A percentile compares a stretch with the other conserved stretches of the same genome.
Evolutionary conservation across 2,888 invertebrate species (phyloP).

Genomic region (Embidobia sp.): DNA sequence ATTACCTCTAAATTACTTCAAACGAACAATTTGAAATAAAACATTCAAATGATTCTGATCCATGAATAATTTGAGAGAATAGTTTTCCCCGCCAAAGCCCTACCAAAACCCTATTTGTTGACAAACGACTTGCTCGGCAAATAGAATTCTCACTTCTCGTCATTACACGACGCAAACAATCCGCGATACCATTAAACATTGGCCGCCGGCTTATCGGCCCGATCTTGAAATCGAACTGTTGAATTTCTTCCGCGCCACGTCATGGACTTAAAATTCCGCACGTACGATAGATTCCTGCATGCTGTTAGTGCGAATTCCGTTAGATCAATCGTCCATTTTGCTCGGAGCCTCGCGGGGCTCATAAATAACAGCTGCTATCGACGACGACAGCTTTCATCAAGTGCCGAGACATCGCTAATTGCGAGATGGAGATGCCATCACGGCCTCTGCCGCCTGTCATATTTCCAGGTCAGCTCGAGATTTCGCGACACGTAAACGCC

Average conservation of each 20-base stretch:
- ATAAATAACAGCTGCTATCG: slow-evolving; percentile 35
- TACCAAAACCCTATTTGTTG: too few relatives aligned
- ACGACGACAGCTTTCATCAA: slow-evolving; percentile 57
- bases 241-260: slow-evolving; percentile 26
- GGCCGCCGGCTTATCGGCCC: not conserved
- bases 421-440: slow-evolving; percentile 46
- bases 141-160: too few relatives aligned
- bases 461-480: slow-evolving; percentile 42
- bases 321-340: slow-evolving; percentile 59
- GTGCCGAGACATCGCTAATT: slow-evolving; percentile 60
- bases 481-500: slow-evolving; percentile 25
- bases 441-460: slow-evolving; percentile 15
- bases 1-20: too few relatives aligned
- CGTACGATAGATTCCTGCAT: slow-evolving; percentile 49
- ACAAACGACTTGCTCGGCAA: too few relatives aligned
- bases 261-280: slow-evolving; percentile 44
- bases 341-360: slow-evolving; percentile 20
- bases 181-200: too few relatives aligned
- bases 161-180: too few relatives aligned
- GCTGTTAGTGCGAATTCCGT: slow-evolving; percentile 56
- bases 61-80: too few relatives aligned
- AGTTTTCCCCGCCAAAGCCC: too few relatives aligned
- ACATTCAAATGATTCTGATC: too few relatives aligned
- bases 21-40: too few relatives aligned
- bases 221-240: slow-evolving; percentile 35